A percentile compares a stretch with the other conserved stretches of the same genome.
These are phyloP conservation scores for Diadegma fenestrale DNA, from an alignment of 2,888 invertebrate species.

Conservation along the genomic window DNA sequence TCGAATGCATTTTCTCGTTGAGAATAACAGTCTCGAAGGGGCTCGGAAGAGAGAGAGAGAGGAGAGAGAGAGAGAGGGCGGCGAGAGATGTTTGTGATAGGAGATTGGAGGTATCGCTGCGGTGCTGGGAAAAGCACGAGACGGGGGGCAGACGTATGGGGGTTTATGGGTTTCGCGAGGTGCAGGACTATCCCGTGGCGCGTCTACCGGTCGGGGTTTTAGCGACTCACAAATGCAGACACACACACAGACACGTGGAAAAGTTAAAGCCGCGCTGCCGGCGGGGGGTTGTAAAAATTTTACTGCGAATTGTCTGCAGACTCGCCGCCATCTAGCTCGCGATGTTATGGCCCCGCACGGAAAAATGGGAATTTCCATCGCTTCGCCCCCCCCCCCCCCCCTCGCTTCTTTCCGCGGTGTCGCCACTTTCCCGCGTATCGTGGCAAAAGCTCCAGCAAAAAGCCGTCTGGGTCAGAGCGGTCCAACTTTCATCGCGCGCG, in stretches of 20 bases:
- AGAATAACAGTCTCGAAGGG: conserved; percentile 64
- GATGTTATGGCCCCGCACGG: conserved; percentile 81
- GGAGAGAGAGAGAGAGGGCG: conserved; percentile 59
- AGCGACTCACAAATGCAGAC: conserved; percentile 22
- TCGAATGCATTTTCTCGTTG: conserved; percentile 72
- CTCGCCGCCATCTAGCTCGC: conserved; percentile 74
- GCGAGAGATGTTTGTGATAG: conserved; percentile 60
- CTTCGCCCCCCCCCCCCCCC: too few species aligned
- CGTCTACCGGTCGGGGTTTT: conserved; percentile 76
- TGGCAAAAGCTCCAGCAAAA: conserved; percentile 74
- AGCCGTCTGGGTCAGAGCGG: conserved; percentile 82
- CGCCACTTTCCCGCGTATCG: conserved; percentile 40
- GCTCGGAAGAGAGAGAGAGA: conserved; percentile 40
- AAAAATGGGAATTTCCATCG: conserved; percentile 82
- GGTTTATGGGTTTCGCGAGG: conserved; percentile 83
- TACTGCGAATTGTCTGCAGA: conserved; percentile 85
- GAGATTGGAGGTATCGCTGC: conserved; percentile 69
- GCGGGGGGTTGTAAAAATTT: conserved; percentile 83
- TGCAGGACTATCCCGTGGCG: conserved; percentile 78
- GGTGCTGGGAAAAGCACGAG: conserved; percentile 40
- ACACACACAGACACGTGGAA: background rate
- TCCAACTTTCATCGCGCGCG: conserved; percentile 36
- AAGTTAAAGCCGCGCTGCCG: conserved; percentile 60
- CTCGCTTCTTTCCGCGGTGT: conserved; percentile 37
- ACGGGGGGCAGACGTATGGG: conserved; percentile 75